These are phyloP conservation scores for Carterocephalus palaemon DNA, from an alignment of 2,888 invertebrate genomes.

Conservation along the genomic window DNA sequence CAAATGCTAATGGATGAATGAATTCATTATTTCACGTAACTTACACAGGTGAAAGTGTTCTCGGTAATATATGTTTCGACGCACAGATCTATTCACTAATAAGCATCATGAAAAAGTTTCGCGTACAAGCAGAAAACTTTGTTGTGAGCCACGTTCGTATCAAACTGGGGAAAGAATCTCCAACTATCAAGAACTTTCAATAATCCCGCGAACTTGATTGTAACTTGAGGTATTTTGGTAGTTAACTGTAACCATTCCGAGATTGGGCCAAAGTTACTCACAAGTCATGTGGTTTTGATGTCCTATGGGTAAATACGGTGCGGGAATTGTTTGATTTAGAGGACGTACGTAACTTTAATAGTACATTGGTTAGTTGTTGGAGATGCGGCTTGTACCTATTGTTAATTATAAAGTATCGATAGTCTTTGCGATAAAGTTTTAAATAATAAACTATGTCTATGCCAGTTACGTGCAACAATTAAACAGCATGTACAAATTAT, in stretches of 20 bases:
- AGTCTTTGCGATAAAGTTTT: too few species aligned
- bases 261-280: constrained; percentile 10
- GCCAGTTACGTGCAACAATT: too few species aligned
- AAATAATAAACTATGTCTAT: too few species aligned
- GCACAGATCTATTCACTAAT: constrained; percentile 39
- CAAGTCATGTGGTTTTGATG: background rate
- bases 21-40: background rate
- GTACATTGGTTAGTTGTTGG: constrained; percentile 8
- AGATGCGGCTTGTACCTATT: too few species aligned
- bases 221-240: constrained; percentile 43
- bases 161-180: constrained; percentile 56
- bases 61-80: constrained; percentile 22
- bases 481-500: too few species aligned
- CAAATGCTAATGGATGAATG: background rate
- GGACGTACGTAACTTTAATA: constrained; percentile 16
- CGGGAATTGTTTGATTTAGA: constrained; percentile 9
- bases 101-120: constrained; percentile 48
- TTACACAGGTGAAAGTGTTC: background rate
- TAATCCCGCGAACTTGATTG: constrained; percentile 64
- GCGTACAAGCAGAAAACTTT: constrained; percentile 49
- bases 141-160: constrained; percentile 54
- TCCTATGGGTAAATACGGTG: constrained; percentile 7
- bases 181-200: constrained; percentile 63
- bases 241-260: constrained; percentile 24
- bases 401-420: too few species aligned